Percentiles rank a stretch among this genome's conserved stretches.
These are phyloP conservation scores for Geodia barretti DNA, from an alignment of 37 sponge, comb jelly and placozoan genomes.

Conservation along the genomic window DNA sequence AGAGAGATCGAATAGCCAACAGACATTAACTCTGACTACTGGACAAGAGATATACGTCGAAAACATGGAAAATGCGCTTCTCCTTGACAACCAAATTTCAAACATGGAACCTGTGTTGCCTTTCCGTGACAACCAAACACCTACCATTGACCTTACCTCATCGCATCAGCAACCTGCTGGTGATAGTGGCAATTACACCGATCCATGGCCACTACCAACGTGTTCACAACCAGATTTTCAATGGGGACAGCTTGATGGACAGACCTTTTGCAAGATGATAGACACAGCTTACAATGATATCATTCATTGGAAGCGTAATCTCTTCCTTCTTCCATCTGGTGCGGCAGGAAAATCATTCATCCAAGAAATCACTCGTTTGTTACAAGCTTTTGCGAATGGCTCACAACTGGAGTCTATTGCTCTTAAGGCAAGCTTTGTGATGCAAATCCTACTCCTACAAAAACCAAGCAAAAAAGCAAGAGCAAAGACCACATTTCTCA, in stretches of 20 bases:
- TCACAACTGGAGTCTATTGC: slow-evolving; percentile 13
- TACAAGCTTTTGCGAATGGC: slow-evolving; percentile 27
- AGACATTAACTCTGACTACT: too few relatives aligned
- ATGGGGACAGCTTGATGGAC: slow-evolving; percentile 3
- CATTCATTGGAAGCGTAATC: slow-evolving; percentile 24
- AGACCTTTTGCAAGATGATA: neutral
- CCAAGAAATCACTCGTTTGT: slow-evolving; percentile 15
- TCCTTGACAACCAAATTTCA: too few relatives aligned
- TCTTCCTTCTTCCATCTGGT: slow-evolving; percentile 20
- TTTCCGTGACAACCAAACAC: too few relatives aligned
- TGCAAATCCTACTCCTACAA: slow-evolving; percentile 24
- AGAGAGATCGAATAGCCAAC: too few relatives aligned
- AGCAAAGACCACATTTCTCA: slow-evolving; percentile 10
- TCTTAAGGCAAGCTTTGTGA: slow-evolving; percentile 6
- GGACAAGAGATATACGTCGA: too few relatives aligned
- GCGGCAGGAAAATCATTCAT: slow-evolving; percentile 25
- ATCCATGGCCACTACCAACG: too few relatives aligned
- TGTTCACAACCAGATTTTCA: neutral
- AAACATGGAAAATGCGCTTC: too few relatives aligned
- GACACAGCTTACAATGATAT: slow-evolving; percentile 4
- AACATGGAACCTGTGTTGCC: too few relatives aligned
- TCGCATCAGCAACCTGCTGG: too few relatives aligned
- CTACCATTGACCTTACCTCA: too few relatives aligned
- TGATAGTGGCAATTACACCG: too few relatives aligned
- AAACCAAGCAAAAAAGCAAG: slow-evolving; percentile 31